These are phyloP conservation scores for Hydraecia micacea DNA, from an alignment of 2,888 invertebrate genomes.

Conservation along the genomic window DNA sequence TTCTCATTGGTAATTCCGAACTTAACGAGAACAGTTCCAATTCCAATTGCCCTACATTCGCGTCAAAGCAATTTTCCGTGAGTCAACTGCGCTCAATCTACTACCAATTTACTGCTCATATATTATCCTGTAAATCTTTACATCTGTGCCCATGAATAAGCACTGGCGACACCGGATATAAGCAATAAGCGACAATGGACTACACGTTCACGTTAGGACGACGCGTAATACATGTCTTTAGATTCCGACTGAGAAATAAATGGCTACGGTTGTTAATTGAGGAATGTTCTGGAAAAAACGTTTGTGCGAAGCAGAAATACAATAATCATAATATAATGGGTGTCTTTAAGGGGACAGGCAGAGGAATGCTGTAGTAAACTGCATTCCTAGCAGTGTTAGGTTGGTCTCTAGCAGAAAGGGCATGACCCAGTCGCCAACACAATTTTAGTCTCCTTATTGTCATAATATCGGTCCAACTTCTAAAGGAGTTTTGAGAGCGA, in stretches of 20 bases:
- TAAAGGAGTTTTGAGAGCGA: no score
- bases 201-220: conserved; percentile 63
- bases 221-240: conserved; percentile 66
- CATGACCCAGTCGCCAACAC: not conserved
- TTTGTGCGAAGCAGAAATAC: not conserved
- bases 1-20: not conserved
- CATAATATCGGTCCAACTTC: not conserved
- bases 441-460: not conserved
- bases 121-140: conserved; percentile 59
- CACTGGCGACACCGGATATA: conserved; percentile 77
- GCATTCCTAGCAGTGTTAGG: not conserved
- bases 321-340: not conserved
- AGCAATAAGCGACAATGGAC: conserved; percentile 81
- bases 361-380: not conserved
- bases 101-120: conserved; percentile 48
- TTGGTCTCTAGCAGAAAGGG: not conserved
- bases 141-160: conserved; percentile 56
- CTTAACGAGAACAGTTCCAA: conserved; percentile 14
- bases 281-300: conserved; percentile 41
- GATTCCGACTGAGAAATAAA: conserved; percentile 62
- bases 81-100: conserved; percentile 37
- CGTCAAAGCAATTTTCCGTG: conserved; percentile 26
- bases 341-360: no score
- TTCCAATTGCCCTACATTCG: conserved; percentile 44
- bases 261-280: conserved; percentile 38